Evolutionary conservation across 2,888 invertebrate genomes (phyloP).

Genomic region (Drosophila atripex): DNA sequence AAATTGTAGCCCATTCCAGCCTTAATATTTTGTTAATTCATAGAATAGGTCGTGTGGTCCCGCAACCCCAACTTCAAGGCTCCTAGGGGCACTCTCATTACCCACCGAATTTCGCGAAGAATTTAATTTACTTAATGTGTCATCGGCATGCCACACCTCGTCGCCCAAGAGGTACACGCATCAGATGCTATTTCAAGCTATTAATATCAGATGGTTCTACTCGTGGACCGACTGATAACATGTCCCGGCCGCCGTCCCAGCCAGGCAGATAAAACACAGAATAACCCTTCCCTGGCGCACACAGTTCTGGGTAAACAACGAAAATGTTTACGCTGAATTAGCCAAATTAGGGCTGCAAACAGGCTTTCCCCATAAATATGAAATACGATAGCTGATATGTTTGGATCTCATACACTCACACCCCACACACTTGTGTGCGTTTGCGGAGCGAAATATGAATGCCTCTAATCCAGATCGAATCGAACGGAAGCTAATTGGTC

Average conservation of each 20-base stretch:
- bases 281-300: slow-evolving; percentile 4
- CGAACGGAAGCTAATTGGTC: background rate
- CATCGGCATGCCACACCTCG: slow-evolving; percentile 5
- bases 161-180: slow-evolving; percentile 36
- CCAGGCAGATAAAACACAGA: slow-evolving; percentile 12
- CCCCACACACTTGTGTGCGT: background rate
- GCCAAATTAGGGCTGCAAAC: slow-evolving; percentile 20
- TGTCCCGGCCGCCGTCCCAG: slow-evolving; percentile 2
- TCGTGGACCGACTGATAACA: slow-evolving; percentile 50
- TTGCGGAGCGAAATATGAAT: slow-evolving; percentile 5
- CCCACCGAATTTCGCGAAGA: background rate
- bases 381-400: slow-evolving; percentile 14
- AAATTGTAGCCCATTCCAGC: background rate
- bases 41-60: too few relatives aligned
- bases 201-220: slow-evolving; percentile 64
- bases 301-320: slow-evolving; percentile 22
- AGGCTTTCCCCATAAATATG: slow-evolving; percentile 12
- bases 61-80: background rate
- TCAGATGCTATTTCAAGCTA: slow-evolving; percentile 65
- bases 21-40: background rate
- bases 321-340: slow-evolving; percentile 30
- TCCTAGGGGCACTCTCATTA: background rate
- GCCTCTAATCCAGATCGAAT: slow-evolving; percentile 11
- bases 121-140: slow-evolving; percentile 40
- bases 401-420: slow-evolving; percentile 8